These are phyloP conservation scores for Numida meleagris DNA, from an alignment of 2,113 vertebrate species.

Conservation along the genomic window DNA sequence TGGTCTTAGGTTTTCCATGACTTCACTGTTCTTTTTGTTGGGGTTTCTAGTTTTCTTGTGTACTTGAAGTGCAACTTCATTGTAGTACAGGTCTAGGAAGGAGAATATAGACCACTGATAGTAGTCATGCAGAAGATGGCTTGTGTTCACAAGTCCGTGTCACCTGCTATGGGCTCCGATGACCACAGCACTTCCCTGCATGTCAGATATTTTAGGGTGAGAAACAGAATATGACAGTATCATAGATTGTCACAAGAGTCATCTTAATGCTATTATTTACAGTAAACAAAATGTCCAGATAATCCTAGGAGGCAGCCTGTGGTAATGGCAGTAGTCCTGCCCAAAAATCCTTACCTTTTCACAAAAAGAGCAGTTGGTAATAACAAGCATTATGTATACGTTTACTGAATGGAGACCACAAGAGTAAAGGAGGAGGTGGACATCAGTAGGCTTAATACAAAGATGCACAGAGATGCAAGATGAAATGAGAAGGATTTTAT, in stretches of 20 bases:
- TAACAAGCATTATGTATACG: background rate
- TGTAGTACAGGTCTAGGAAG: background rate
- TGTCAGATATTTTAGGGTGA: background rate
- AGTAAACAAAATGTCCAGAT: background rate
- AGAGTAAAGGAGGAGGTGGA: background rate
- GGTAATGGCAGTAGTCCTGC: background rate
- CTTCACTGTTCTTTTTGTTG: background rate
- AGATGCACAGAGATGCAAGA: background rate
- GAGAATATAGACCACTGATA: background rate
- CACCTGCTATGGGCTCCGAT: background rate
- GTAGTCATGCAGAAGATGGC: background rate
- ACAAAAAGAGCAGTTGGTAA: background rate
- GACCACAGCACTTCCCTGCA: background rate
- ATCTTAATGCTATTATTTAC: background rate
- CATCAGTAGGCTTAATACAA: background rate
- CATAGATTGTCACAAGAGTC: background rate
- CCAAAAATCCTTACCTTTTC: background rate
- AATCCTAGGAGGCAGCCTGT: background rate
- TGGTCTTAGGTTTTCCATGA: background rate
- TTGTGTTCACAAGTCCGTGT: background rate
- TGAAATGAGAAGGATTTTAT: background rate
- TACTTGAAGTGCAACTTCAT: background rate
- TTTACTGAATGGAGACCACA: background rate
- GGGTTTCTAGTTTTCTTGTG: background rate
- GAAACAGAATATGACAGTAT: background rate